phyloP scores from a whole-genome alignment of 2,888 invertebrate genomes.

The Heliconius charithonia region DNA sequence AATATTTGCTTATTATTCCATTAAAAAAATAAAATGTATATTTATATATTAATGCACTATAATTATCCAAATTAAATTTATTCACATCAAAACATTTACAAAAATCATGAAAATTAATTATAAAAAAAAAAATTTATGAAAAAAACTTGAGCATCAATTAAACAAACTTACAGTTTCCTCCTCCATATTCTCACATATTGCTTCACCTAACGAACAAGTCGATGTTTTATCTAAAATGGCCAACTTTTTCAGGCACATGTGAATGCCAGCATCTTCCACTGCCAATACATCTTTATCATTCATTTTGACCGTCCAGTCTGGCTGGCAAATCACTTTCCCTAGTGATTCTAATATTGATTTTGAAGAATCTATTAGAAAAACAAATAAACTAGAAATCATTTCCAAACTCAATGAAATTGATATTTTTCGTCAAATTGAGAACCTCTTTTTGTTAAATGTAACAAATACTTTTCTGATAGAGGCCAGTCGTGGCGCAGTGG shows the following conservation, averaged over 20 bases:
- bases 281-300: conserved; percentile 78
- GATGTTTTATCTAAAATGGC: conserved; percentile 85
- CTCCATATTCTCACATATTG: conserved; percentile 79
- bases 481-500: no score
- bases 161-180: conserved; percentile 79
- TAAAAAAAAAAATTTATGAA: no score
- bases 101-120: no score
- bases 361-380: conserved; percentile 62
- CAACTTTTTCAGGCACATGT: conserved; percentile 90
- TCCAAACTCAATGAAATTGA: neutral
- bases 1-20: no score
- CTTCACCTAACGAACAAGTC: conserved; percentile 83
- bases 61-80: no score
- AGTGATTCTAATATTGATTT: conserved; percentile 66
- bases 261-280: conserved; percentile 90
- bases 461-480: no score
- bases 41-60: no score
- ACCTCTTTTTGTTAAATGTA: no score
- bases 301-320: conserved; percentile 82
- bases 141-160: neutral
- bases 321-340: conserved; percentile 67
- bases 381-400: neutral
- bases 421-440: neutral
- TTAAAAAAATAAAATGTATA: no score
- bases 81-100: no score